These are phyloP conservation scores for Plecturocebus donacophilus DNA, from an alignment of 2,113 vertebrate species.

Conservation along the genomic window DNA sequence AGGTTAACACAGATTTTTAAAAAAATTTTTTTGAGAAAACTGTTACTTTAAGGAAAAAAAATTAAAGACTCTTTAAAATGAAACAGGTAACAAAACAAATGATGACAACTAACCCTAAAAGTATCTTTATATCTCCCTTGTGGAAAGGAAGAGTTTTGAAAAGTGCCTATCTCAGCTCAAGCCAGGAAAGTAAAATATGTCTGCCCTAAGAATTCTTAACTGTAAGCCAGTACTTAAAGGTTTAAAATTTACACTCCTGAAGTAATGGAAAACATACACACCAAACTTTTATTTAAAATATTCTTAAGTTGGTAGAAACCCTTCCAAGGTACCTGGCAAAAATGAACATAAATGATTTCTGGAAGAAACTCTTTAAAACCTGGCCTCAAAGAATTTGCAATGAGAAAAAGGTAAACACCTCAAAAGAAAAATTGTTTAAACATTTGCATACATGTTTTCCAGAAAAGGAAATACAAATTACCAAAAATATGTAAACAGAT, in stretches of 20 bases:
- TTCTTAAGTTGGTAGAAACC: neutral
- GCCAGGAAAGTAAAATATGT: neutral
- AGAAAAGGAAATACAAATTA: conserved; percentile 5
- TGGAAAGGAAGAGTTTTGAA: neutral
- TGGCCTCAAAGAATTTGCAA: neutral
- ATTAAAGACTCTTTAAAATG: neutral
- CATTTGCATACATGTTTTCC: neutral
- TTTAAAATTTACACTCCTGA: neutral
- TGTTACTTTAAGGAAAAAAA: neutral
- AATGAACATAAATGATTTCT: neutral
- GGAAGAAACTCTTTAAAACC: conserved; percentile 16
- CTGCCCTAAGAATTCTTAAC: neutral
- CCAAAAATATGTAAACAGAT: neutral
- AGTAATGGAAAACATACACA: neutral
- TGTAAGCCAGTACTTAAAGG: neutral
- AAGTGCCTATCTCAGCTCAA: neutral
- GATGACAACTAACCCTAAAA: conserved; percentile 8
- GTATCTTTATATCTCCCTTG: neutral
- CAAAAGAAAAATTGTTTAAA: neutral
- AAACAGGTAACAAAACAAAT: conserved; percentile 8
- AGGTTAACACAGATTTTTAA: neutral
- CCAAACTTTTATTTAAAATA: conserved; percentile 41
- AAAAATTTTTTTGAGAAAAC: neutral
- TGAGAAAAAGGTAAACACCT: neutral
- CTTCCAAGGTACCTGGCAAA: neutral